Conservation (phyloP, 1,140 invertebrate genomes). For the Drosophila kurseongensis region DNA sequence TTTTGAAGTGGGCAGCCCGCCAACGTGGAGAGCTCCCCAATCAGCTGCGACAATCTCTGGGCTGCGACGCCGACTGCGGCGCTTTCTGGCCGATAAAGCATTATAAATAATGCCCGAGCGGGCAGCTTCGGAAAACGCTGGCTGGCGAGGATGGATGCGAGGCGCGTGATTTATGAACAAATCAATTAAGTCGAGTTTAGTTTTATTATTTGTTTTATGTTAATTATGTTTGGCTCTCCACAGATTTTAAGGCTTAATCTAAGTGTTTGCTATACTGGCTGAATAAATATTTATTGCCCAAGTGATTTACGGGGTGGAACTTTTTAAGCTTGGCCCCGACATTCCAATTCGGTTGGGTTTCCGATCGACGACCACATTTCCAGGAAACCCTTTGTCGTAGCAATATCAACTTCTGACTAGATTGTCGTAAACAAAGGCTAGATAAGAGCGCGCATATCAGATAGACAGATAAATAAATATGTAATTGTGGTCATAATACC, state of each 20-base stretch:
- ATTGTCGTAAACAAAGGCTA: slow-evolving; percentile 37
- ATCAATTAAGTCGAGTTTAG: slow-evolving; percentile 57
- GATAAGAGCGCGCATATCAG: slow-evolving; percentile 49
- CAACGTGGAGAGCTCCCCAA: slow-evolving; percentile 50
- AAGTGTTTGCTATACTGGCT: slow-evolving; percentile 40
- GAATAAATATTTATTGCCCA: slow-evolving; percentile 60
- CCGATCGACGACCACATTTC: slow-evolving; percentile 8
- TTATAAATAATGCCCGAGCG: slow-evolving; percentile 14
- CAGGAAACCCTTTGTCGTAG: slow-evolving; percentile 40
- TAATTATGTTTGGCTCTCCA: slow-evolving; percentile 66
- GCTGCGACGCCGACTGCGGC: slow-evolving; percentile 36
- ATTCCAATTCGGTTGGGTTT: slow-evolving; percentile 11
- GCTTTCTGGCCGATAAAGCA: slow-evolving; percentile 59
- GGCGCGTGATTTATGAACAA: slow-evolving; percentile 63
- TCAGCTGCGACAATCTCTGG: slow-evolving; percentile 66
- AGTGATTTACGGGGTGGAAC: slow-evolving; percentile 55
- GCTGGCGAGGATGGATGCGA: slow-evolving; percentile 20
- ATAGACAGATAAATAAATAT: slow-evolving; percentile 67
- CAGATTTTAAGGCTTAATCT: slow-evolving; percentile 47
- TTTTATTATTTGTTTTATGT: slow-evolving; percentile 66
- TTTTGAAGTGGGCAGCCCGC: slow-evolving; percentile 70
- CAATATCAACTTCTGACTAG: slow-evolving; percentile 36
- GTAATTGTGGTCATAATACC: slow-evolving; percentile 67
- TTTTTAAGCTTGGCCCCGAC: slow-evolving; percentile 10
- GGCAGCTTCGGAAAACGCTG: background rate